Evolutionary conservation across 2,888 invertebrate species (phyloP).

Genomic region (Eubasilissa splendida): DNA sequence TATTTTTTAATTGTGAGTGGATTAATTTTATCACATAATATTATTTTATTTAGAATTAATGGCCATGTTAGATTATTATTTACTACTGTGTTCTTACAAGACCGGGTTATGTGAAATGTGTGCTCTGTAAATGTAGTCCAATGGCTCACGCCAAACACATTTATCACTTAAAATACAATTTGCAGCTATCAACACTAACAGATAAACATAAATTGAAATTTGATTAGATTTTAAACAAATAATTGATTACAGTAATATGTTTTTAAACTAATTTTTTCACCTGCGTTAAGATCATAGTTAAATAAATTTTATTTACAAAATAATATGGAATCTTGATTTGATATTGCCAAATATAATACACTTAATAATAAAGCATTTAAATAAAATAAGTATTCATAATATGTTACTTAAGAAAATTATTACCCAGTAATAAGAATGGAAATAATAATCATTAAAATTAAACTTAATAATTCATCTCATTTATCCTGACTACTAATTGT

Average conservation of each 20-base stretch:
- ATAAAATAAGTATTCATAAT: slow-evolving; percentile 1
- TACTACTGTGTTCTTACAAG: slow-evolving; percentile 23
- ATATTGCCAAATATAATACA: slow-evolving; percentile 21
- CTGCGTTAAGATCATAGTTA: slow-evolving; percentile 10
- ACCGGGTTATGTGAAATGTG: slow-evolving; percentile 26
- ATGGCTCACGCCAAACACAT: slow-evolving; percentile 29
- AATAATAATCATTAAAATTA: background rate
- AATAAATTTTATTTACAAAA: slow-evolving; percentile 11
- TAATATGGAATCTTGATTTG: background rate
- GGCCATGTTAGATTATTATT: background rate
- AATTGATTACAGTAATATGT: slow-evolving; percentile 7
- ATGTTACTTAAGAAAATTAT: slow-evolving; percentile 9
- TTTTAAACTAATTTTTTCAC: background rate
- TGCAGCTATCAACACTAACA: slow-evolving; percentile 42
- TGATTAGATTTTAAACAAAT: slow-evolving; percentile 23
- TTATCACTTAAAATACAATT: slow-evolving; percentile 39
- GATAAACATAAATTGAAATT: slow-evolving; percentile 34
- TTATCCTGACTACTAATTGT: background rate
- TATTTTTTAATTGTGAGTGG: background rate
- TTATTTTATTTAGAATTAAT: background rate
- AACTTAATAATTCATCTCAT: slow-evolving; percentile 1
- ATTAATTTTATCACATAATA: slow-evolving; percentile 3
- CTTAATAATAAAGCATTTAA: background rate
- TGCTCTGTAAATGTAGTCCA: slow-evolving; percentile 24
- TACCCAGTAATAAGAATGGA: slow-evolving; percentile 4